Evolutionary conservation across 2,888 invertebrate species (phyloP).

Genomic region (Embidobia sp.): DNA sequence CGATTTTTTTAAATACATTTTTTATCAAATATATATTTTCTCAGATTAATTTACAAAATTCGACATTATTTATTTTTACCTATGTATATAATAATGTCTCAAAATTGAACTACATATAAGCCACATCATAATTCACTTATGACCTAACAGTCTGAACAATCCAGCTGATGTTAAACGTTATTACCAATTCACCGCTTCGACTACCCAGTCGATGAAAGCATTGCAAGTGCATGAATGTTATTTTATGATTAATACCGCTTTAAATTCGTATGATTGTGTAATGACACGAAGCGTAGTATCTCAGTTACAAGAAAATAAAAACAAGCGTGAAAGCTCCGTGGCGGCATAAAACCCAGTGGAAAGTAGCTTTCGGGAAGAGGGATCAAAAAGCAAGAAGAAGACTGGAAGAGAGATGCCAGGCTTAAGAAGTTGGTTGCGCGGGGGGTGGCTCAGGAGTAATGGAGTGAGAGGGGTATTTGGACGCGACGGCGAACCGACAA

Average conservation of each 20-base stretch:
- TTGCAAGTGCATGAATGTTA: constrained; percentile 9
- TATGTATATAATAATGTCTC: too few relatives aligned
- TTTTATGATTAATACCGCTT: constrained; percentile 25
- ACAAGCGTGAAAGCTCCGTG: constrained; percentile 54
- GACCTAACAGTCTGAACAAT: too few relatives aligned
- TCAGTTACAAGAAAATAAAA: constrained; percentile 63
- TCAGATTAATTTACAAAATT: too few relatives aligned
- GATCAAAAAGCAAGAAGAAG: constrained; percentile 65
- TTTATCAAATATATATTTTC: too few relatives aligned
- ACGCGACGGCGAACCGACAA: constrained; percentile 40
- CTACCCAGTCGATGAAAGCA: constrained; percentile 14
- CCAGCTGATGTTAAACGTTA: too few relatives aligned
- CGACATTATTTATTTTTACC: too few relatives aligned
- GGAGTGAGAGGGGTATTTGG: constrained; percentile 51
- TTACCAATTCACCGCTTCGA: constrained; percentile 23
- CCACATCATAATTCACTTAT: too few relatives aligned
- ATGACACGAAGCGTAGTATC: constrained; percentile 62
- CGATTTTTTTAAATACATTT: too few relatives aligned
- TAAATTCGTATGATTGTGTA: constrained; percentile 62
- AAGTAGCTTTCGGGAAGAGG: constrained; percentile 67
- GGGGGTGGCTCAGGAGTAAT: constrained; percentile 28
- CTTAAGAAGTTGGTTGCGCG: constrained; percentile 49
- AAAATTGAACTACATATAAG: too few relatives aligned
- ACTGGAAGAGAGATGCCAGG: constrained; percentile 53
- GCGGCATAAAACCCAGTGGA: constrained; percentile 48